These are phyloP conservation scores for Uromys caudimaculatus DNA, from an alignment of 2,797 vertebrate species.

Conservation along the genomic window DNA sequence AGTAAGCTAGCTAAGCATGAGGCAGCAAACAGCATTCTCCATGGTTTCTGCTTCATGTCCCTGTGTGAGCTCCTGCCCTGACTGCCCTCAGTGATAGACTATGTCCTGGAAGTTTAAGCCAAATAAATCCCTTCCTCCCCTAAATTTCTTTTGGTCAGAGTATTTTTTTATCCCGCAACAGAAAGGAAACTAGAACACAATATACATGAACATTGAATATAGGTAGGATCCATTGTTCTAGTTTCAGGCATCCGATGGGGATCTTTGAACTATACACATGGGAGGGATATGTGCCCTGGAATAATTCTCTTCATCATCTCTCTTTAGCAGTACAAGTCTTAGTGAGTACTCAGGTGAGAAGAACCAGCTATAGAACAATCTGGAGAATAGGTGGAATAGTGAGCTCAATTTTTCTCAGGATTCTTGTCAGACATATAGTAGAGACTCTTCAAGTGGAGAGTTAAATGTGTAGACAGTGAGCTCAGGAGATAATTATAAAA, in stretches of 20 bases:
- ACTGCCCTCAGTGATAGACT: neutral
- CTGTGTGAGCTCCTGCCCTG: neutral
- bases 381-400: neutral
- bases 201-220: neutral
- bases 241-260: neutral
- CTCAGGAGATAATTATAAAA: neutral
- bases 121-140: neutral
- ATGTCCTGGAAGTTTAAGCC: neutral
- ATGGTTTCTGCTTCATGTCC: neutral
- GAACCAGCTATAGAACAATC: neutral
- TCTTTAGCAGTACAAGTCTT: neutral
- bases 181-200: neutral
- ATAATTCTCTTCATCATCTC: neutral
- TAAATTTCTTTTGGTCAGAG: neutral
- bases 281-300: neutral
- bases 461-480: neutral
- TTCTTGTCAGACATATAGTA: neutral
- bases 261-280: neutral
- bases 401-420: constrained; percentile 38
- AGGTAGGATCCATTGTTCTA: neutral
- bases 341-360: neutral
- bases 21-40: neutral
- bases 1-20: neutral
- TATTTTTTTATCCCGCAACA: neutral
- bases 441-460: neutral